Evolutionary conservation across 2,797 vertebrate species (phyloP), one percentile per base, ranked within the genome.

Genomic region (Coluber constrictor): DNA sequence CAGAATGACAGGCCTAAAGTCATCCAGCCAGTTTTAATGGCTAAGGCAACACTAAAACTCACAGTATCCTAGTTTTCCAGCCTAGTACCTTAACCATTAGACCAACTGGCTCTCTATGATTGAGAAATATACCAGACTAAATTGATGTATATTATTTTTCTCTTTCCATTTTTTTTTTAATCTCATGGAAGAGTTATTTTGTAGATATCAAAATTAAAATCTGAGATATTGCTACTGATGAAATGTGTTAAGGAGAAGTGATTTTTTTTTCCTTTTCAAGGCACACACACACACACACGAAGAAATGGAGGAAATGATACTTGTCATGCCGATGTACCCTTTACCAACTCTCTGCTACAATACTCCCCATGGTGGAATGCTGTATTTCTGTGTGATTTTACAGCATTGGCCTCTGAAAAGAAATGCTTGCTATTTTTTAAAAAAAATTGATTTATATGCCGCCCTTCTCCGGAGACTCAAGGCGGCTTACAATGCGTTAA

Each of bases 341-440:
- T 94, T 56, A 60, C 54, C 37, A 87, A 92, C 60, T 20, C 92
- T 47, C 90, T 95, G 94, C 93, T 96, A 93, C 93, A 96, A 94
- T 93, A 93, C 60, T 88, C 83, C 93, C 94, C 0, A 0, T 61
- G 8, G 91, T 66, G 89, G 90, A 90, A 95, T 93, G 23, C 86
- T 74, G 51, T 0, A n/a, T 93, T 94, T 96, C 87, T 95, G 90
- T 95, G 87, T 91, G 95, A 96, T 96, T 95, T 96, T 89, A 89
- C 0, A 12, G 37, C 74, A 91, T 89, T 20, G 89, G 20, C 87
- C 66, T 93, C 94, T 96, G 63, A 94, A 90, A 94, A 1, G 87
- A 9, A 95, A 89, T 25, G 70, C 86, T 89, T 95, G 93, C 90
- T 92, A 37, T 56, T 37, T 37, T 37, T 37, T 37, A 1, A 37